Percentiles rank a stretch among this genome's conserved stretches.
Evolutionary conservation across 2,113 vertebrate genomes (phyloP).

Genomic region (Martes martes): DNA sequence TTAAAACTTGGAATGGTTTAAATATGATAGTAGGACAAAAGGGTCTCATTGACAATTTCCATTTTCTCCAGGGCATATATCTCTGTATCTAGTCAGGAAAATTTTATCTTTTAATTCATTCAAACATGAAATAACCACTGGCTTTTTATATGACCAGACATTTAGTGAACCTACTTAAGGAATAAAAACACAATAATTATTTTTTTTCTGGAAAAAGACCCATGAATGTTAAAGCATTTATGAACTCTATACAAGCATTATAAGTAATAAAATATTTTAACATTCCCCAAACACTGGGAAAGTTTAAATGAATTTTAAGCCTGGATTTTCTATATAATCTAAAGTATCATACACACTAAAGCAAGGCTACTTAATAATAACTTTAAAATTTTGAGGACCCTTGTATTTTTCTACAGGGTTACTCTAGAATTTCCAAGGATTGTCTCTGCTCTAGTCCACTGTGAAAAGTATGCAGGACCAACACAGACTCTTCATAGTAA

Average conservation of each 20-base stretch:
- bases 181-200: neutral
- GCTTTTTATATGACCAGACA: neutral
- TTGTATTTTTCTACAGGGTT: neutral
- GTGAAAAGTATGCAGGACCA: neutral
- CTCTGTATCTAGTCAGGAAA: neutral
- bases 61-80: neutral
- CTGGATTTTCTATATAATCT: neutral
- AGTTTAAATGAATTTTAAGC: neutral
- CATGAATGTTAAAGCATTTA: neutral
- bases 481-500: neutral
- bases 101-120: neutral
- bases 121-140: neutral
- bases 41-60: neutral
- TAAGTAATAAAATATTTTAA: neutral
- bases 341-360: neutral
- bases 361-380: neutral
- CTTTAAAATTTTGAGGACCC: neutral
- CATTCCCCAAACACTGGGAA: neutral
- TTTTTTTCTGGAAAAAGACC: neutral
- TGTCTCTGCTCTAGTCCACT: neutral
- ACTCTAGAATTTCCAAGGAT: neutral
- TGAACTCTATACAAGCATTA: neutral
- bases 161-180: neutral
- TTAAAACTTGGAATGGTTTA: neutral
- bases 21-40: neutral